A percentile compares a stretch with the other conserved stretches of the same genome.
These are phyloP conservation scores for Cloeon dipterum DNA, from an alignment of 2,888 invertebrate genomes.

Conservation along the genomic window DNA sequence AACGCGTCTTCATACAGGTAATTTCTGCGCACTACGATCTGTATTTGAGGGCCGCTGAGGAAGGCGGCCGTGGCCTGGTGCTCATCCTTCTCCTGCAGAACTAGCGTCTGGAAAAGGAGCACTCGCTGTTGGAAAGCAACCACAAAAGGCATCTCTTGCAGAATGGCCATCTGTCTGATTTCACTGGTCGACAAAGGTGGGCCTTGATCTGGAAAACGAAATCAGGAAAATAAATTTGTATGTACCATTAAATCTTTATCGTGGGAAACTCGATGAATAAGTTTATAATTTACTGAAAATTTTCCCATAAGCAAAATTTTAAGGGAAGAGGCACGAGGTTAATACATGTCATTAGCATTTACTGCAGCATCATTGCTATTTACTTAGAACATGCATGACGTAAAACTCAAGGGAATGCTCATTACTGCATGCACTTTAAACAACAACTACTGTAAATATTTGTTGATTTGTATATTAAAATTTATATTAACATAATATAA, in stretches of 20 bases:
- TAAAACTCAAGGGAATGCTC: no score
- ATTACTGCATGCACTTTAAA: no score
- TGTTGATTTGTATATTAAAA: no score
- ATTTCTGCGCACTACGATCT: slow-evolving; percentile 57
- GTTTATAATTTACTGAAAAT: background rate
- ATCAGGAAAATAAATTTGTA: no score
- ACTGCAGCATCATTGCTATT: no score
- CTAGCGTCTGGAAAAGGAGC: slow-evolving; percentile 54
- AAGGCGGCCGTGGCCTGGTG: slow-evolving; percentile 55
- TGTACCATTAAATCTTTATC: slow-evolving; percentile 1
- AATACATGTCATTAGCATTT: no score
- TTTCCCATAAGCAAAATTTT: no score
- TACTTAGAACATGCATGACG: no score
- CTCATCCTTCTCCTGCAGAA: slow-evolving; percentile 35
- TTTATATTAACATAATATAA: no score
- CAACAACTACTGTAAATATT: no score
- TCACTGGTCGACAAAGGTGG: slow-evolving; percentile 74
- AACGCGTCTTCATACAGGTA: slow-evolving; percentile 98
- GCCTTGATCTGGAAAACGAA: slow-evolving; percentile 37
- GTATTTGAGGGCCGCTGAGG: slow-evolving; percentile 48
- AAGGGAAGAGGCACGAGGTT: no score
- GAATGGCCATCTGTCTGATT: slow-evolving; percentile 61
- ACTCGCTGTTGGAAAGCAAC: slow-evolving; percentile 81
- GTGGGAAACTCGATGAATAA: background rate
- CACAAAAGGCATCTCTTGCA: slow-evolving; percentile 85